Conservation (phyloP, 2,888 invertebrate species). For the Melipona bicolor region DNA sequence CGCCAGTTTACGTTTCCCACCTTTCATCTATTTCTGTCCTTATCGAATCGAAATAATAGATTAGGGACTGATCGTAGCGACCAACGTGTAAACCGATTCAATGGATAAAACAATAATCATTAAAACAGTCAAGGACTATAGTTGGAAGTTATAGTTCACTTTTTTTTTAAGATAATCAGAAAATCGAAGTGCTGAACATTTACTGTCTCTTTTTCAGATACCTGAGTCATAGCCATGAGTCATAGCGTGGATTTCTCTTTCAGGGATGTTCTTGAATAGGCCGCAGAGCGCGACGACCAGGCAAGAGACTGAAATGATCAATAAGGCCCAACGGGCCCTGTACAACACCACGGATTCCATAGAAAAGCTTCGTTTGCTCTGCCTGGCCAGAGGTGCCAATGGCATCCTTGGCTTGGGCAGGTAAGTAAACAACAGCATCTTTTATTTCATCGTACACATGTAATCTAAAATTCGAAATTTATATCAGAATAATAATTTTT, state of each 20-base stretch:
- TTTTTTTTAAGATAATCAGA: background rate
- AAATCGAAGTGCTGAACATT: background rate
- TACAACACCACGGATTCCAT: constrained; percentile 90
- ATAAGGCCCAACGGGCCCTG: constrained; percentile 89
- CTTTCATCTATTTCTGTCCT: background rate
- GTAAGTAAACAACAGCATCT: constrained; percentile 84
- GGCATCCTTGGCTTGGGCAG: constrained; percentile 95
- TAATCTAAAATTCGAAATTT: background rate
- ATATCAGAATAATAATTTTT: background rate
- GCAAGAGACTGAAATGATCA: constrained; percentile 92
- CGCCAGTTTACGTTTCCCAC: background rate
- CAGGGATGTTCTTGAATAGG: constrained; percentile 86
- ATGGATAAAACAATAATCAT: too few relatives aligned
- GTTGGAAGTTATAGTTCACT: background rate
- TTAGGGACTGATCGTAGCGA: background rate
- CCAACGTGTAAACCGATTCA: background rate
- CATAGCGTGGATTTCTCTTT: constrained; percentile 58
- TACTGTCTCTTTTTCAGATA: constrained; percentile 1
- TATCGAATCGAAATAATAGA: background rate
- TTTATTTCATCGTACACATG: background rate
- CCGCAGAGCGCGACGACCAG: constrained; percentile 91
- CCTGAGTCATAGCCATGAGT: constrained; percentile 48
- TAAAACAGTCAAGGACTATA: background rate
- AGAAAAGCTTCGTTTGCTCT: constrained; percentile 92
- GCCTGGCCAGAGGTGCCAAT: constrained; percentile 93